A percentile compares a stretch with the other conserved stretches of the same genome.
Evolutionary conservation across 2,113 vertebrate genomes (phyloP).

Genomic region (Rhinopomastus cyanomelas): DNA sequence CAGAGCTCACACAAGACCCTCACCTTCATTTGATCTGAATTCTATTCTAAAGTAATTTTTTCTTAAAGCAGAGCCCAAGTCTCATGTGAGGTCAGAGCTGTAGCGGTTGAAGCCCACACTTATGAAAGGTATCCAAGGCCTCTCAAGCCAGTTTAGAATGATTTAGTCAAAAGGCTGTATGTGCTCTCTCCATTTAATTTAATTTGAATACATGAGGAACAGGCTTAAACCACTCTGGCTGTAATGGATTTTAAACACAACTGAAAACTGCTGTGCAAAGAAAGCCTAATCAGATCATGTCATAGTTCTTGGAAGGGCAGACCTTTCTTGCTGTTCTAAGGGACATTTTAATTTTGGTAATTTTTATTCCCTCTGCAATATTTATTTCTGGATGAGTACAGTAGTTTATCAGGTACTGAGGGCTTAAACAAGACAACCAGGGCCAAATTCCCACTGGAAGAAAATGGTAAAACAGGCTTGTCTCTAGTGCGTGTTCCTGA

Average conservation of each 20-base stretch:
- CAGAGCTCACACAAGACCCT: background rate
- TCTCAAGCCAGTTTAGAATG: background rate
- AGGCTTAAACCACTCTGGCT: background rate
- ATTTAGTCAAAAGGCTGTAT: background rate
- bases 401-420: background rate
- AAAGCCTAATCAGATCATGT: background rate
- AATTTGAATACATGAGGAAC: background rate
- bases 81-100: background rate
- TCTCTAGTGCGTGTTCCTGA: background rate
- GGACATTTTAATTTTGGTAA: background rate
- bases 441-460: background rate
- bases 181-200: background rate
- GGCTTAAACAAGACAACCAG: background rate
- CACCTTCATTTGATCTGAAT: background rate
- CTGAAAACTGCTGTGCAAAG: background rate
- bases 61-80: background rate
- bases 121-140: background rate
- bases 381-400: background rate
- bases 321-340: background rate
- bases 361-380: background rate
- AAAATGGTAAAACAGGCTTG: background rate
- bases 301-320: background rate
- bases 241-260: constrained; percentile 17
- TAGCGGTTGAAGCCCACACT: background rate
- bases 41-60: constrained; percentile 4